Evolutionary conservation across 37 sponge, comb jelly and placozoan species (phyloP).

Genomic region (Ianthella basta): DNA sequence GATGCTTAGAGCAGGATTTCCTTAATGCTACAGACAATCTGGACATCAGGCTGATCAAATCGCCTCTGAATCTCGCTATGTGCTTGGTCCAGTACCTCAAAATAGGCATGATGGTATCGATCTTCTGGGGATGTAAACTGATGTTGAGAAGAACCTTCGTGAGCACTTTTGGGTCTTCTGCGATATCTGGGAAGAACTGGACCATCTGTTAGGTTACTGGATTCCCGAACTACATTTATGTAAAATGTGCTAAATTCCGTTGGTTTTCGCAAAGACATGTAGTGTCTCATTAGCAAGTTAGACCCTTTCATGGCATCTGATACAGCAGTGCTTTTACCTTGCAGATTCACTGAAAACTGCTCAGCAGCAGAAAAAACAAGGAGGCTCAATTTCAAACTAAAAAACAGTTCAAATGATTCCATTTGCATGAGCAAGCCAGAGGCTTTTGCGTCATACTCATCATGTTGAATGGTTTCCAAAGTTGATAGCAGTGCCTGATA

Average conservation of each 20-base stretch:
- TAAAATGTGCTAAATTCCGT: not conserved
- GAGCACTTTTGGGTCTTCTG: constrained; percentile 4
- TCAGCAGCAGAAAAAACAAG: no score
- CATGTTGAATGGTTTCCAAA: not conserved
- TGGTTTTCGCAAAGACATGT: not conserved
- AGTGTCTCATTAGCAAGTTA: not conserved
- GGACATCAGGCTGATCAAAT: constrained; percentile 20
- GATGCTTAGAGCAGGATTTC: not conserved
- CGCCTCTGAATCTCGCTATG: not conserved
- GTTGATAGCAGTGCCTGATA: not conserved
- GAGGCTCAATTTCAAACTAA: no score
- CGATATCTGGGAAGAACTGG: constrained; percentile 30
- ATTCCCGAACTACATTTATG: not conserved
- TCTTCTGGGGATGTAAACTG: constrained; percentile 19
- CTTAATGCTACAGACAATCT: no score
- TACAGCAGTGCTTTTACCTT: not conserved
- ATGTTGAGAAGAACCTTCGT: not conserved
- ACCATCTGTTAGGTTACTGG: not conserved
- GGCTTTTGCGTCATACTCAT: not conserved
- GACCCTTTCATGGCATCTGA: not conserved
- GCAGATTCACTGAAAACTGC: no score
- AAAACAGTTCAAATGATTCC: no score
- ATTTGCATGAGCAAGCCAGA: no score
- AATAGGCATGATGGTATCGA: not conserved
- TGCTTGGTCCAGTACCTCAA: constrained; percentile 6